These are phyloP conservation scores for Neocrepidodera transversa DNA, from an alignment of 2,888 invertebrate species.

Conservation along the genomic window DNA sequence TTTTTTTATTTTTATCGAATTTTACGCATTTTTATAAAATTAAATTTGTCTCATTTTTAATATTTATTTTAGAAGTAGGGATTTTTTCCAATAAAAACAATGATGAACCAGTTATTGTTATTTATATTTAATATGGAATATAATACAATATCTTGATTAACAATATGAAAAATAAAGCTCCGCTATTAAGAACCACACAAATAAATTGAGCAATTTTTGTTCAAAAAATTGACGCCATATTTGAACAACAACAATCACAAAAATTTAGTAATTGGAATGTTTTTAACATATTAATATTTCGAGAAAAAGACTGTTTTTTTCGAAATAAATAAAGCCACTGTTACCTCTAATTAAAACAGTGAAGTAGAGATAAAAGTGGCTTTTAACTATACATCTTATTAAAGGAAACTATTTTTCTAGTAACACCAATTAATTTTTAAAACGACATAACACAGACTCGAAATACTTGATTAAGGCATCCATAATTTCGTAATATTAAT, in stretches of 20 bases:
- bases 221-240: constrained; percentile 27
- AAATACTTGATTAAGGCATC: not conserved
- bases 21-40: too few relatives aligned
- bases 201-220: constrained; percentile 35
- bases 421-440: not conserved
- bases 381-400: too few relatives aligned
- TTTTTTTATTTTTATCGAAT: too few relatives aligned
- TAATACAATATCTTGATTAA: constrained; percentile 33
- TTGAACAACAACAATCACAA: constrained; percentile 17
- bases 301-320: not conserved
- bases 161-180: constrained; percentile 31
- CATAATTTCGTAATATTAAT: not conserved
- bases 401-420: too few relatives aligned
- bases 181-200: constrained; percentile 25
- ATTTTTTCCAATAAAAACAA: too few relatives aligned
- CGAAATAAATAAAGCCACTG: not conserved
- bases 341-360: too few relatives aligned
- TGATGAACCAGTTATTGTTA: not conserved
- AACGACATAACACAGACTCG: not conserved
- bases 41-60: too few relatives aligned
- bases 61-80: too few relatives aligned
- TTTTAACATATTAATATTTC: constrained; percentile 6
- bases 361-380: too few relatives aligned
- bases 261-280: constrained; percentile 27
- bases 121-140: constrained; percentile 29